Conservation (phyloP, 2,888 invertebrate genomes). For the Caenorhabditis imperialis region DNA sequence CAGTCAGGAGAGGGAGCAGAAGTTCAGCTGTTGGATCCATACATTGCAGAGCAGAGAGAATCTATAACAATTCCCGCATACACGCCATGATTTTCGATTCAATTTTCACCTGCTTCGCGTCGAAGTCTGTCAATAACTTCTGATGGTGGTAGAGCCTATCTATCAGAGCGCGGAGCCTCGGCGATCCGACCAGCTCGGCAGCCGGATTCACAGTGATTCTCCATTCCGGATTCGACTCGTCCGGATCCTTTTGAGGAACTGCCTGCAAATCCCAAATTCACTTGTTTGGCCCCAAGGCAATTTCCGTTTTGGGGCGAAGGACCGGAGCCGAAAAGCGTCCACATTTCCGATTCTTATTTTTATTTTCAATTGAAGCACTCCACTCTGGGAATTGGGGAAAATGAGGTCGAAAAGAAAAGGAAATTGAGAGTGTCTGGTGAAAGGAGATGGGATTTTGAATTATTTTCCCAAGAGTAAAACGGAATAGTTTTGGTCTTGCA, state of each 20-base stretch:
- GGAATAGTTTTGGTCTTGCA: neutral
- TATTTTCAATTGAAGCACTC: slow-evolving; percentile 8
- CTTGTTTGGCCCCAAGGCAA: slow-evolving; percentile 2
- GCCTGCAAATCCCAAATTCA: slow-evolving; percentile 59
- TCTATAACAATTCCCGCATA: slow-evolving; percentile 42
- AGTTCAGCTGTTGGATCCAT: slow-evolving; percentile 71
- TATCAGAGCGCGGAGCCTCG: slow-evolving; percentile 63
- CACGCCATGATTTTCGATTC: neutral
- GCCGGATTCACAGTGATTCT: slow-evolving; percentile 75
- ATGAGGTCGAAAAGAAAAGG: neutral
- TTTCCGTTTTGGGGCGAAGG: slow-evolving; percentile 3
- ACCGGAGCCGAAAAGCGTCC: no score
- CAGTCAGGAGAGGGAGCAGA: slow-evolving; percentile 71
- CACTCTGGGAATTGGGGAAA: slow-evolving; percentile 14
- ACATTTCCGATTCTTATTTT: slow-evolving; percentile 5
- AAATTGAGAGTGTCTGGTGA: slow-evolving; percentile 3
- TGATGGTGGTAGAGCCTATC: slow-evolving; percentile 71
- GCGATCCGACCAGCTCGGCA: slow-evolving; percentile 67
- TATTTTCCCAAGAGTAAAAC: slow-evolving; percentile 24
- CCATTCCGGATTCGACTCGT: slow-evolving; percentile 69
- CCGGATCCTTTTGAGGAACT: slow-evolving; percentile 74
- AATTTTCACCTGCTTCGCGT: slow-evolving; percentile 62
- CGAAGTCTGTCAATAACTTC: slow-evolving; percentile 66
- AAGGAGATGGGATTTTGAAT: slow-evolving; percentile 22
- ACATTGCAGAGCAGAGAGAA: slow-evolving; percentile 69